Evolutionary conservation across 1,140 invertebrate genomes (phyloP).

Genomic region (Drosophila navojoa): DNA sequence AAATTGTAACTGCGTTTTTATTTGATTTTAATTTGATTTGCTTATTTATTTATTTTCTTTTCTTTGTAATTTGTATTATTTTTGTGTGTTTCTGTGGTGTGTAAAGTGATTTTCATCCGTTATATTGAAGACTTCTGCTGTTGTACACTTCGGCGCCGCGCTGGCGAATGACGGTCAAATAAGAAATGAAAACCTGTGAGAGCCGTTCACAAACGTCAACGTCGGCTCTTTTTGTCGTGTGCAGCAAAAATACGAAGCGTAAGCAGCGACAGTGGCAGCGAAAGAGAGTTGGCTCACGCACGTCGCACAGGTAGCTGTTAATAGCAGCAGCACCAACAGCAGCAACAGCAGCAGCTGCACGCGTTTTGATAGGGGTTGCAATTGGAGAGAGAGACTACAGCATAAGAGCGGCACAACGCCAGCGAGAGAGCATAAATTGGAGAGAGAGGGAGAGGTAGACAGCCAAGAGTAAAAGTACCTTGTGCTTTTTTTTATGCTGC

Average conservation of each 20-base stretch:
- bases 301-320: constrained; percentile 37
- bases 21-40: not conserved
- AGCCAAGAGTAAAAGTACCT: constrained; percentile 46
- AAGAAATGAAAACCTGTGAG: constrained; percentile 73
- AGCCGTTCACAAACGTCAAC: constrained; percentile 33
- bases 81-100: constrained; percentile 19
- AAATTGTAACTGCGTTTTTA: constrained; percentile 20
- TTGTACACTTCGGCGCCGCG: constrained; percentile 67
- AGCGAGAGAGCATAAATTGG: constrained; percentile 6
- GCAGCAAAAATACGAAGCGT: constrained; percentile 35
- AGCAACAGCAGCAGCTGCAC: constrained; percentile 21
- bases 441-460: constrained; percentile 7
- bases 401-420: constrained; percentile 19
- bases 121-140: constrained; percentile 59
- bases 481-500: constrained; percentile 36
- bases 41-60: constrained; percentile 16
- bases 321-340: not conserved
- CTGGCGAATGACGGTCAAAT: constrained; percentile 76
- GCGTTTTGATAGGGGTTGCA: constrained; percentile 41
- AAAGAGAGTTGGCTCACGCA: constrained; percentile 27
- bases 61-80: constrained; percentile 17
- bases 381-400: not conserved
- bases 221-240: constrained; percentile 27
- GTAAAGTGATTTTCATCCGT: constrained; percentile 42
- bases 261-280: constrained; percentile 28